Evolutionary conservation across 1,140 invertebrate genomes (phyloP).

Genomic region (Drosophila ercepeae): DNA sequence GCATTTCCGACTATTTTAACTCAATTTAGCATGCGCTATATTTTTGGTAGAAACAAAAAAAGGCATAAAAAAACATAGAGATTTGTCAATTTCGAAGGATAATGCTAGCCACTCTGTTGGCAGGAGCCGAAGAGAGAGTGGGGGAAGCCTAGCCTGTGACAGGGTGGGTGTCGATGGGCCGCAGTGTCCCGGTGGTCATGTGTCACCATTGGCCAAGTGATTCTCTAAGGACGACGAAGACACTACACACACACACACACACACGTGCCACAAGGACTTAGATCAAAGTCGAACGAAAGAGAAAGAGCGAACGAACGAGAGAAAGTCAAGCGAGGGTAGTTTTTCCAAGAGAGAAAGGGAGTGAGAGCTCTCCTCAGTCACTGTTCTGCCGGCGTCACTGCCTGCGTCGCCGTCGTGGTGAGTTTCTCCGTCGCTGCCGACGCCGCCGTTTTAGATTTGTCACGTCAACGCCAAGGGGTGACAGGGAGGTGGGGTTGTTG

Average conservation of each 20-base stretch:
- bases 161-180: slow-evolving; percentile 11
- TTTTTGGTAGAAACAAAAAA: neutral
- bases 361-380: neutral
- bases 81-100: neutral
- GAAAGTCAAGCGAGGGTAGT: slow-evolving; percentile 22
- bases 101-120: neutral
- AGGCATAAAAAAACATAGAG: neutral
- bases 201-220: slow-evolving; percentile 75
- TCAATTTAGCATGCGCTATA: neutral
- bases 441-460: slow-evolving; percentile 64
- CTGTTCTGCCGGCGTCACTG: slow-evolving; percentile 14
- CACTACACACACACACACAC: slow-evolving; percentile 19
- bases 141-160: neutral
- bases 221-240: slow-evolving; percentile 47
- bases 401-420: slow-evolving; percentile 58
- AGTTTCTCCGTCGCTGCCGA: slow-evolving; percentile 43
- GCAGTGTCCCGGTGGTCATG: slow-evolving; percentile 40
- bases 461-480: slow-evolving; percentile 38
- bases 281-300: slow-evolving; percentile 8
- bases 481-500: neutral
- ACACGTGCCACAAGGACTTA: neutral
- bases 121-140: neutral
- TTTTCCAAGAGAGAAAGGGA: slow-evolving; percentile 3
- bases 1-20: neutral
- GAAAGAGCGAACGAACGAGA: neutral